Base-by-base conservation (phyloP, 2,797 vertebrate genomes). In the Coracias cyanogaster region DNA sequence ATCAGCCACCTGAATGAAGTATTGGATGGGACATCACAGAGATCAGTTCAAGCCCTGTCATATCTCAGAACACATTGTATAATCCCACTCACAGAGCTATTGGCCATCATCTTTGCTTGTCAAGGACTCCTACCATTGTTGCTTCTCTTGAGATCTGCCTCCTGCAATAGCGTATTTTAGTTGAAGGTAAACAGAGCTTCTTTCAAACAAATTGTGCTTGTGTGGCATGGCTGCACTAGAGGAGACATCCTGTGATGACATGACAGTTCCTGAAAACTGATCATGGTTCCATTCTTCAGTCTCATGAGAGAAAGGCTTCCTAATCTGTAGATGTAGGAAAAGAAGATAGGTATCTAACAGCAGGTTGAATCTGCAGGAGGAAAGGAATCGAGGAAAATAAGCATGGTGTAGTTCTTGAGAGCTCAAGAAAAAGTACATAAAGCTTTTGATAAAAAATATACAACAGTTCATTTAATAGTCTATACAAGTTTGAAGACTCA, bases 401-500 rank as follows among this genome's bases (percentile, higher is more conserved):
- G 31, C 1, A 0, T 1, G 8, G 39, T 15, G 8, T 15, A 33
- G 35, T 4, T 74, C 54, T 46, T 22, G 35, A 70, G 49, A 94
- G 31, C 22, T 49, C 33, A n/a, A 72, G 33, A 74, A 80, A 91
- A 91, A 90, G 67, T 66, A 87, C 84, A 89, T 82, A 83, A 83
- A 83, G 71, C 12, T 85, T 94, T 71, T n/a, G 55, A 77, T 85
- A 69, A 87, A 84, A 91, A 88, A 83, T 13, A 57, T 24, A 31
- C 54, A 94, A 12, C 31, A 57, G 73, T 89, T 79, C 66, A 84
- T 93, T 72, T 96, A 93, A 84, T 81, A 95, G 82, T 64, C 41
- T 57, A 52, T 80, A 87, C 28, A 61, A 88, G 72, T 35, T 94
- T 80, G 45, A 94, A 96, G 97, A 51, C 46, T 46, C 46, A 77